Evolutionary conservation across 2,797 vertebrate species (phyloP), one percentile per base, ranked within the genome.

Genomic region (Enteromius treurensis): DNA sequence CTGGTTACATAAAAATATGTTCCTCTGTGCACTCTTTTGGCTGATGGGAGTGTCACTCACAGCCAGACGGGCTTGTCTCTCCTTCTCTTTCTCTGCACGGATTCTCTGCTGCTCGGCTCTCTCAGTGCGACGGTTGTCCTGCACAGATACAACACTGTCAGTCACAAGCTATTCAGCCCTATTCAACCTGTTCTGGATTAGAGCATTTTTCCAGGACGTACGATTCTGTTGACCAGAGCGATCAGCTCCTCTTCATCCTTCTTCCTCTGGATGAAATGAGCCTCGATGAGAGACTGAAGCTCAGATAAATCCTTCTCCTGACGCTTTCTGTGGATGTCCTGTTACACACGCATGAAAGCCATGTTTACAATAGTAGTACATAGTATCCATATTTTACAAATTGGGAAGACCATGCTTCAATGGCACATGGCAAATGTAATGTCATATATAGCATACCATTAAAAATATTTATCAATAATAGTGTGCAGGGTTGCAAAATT

Each of bases 271-370:
- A 93, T 90, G 88, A 94, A 95, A 85, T 94, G 93, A 84, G 92
- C 90, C 86, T 95, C 92, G 1, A 94, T 95, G 74, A 94, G 90
- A 62, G 93, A 92, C 80, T 94, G 93, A 83, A 94, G 91, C 90
- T 95, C 93, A 37, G 90, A 11, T 80, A 94, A 87, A 87, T 95
- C 94, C 81, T 94, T 94, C 77, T 94, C 94, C 87, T 91, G 92
- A 53, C 92, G 91, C 89, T 95, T 94, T 86, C 93, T 92, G 85
- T 94, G 93, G 88, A 94, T 93, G 90, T 94, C 94, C 94, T 95
- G 89, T 86, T 29, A 76, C 70, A 71, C 45, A 82, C 29, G 51
- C 53, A 65, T 7, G 14, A 55, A 75, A 55, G 10, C 19, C 2
- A 37, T 23, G 78, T 42, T 77, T 0, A 40, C n/a, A n/a, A n/a